phyloP scores from a whole-genome alignment of 2,888 invertebrate genomes.

The Nemurella pictetii region DNA sequence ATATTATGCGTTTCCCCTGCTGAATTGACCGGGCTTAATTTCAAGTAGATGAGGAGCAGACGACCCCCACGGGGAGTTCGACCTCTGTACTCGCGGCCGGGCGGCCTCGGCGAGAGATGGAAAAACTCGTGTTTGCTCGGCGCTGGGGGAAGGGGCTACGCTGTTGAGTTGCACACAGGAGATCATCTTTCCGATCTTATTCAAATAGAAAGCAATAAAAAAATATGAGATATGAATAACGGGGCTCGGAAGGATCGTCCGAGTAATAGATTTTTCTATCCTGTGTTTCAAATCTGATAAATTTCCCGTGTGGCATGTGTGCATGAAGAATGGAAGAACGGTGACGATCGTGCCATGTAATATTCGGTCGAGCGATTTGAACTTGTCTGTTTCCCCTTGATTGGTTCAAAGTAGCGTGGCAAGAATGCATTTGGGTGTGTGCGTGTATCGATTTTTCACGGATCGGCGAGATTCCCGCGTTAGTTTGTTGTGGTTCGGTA shows the following conservation, averaged over 20 bases:
- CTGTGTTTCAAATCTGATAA: background rate
- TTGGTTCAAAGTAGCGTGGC: background rate
- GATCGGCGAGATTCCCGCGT: background rate
- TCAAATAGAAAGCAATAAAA: background rate
- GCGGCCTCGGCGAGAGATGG: background rate
- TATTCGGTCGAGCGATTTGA: background rate
- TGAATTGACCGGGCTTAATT: background rate
- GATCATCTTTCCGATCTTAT: background rate
- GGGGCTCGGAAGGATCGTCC: background rate
- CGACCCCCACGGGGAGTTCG: background rate
- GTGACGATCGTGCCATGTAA: background rate
- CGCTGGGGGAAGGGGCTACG: too few species aligned
- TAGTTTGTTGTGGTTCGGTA: background rate
- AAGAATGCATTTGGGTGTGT: background rate
- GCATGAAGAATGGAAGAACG: background rate
- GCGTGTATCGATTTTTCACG: background rate
- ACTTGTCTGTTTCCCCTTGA: background rate
- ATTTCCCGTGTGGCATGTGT: background rate
- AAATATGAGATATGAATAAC: background rate
- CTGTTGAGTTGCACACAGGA: background rate
- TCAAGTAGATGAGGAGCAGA: background rate
- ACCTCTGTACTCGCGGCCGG: background rate
- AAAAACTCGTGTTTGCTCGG: background rate
- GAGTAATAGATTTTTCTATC: background rate
- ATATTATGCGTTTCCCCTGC: background rate